Evolutionary conservation across 1,140 invertebrate species (phyloP).

Genomic region (Megalopta genalis): DNA sequence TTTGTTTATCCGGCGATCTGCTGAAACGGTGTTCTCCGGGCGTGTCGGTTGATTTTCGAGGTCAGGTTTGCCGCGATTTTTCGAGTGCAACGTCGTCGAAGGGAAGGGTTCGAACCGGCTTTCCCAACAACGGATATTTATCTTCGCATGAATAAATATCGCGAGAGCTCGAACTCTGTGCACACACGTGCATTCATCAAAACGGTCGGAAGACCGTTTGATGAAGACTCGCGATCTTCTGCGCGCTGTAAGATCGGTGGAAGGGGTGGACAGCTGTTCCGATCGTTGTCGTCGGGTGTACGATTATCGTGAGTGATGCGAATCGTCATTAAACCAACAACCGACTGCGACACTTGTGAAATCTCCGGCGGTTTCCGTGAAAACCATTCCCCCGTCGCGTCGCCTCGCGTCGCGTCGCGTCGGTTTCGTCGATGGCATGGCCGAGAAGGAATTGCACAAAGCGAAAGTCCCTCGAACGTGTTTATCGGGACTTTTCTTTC

Average conservation of each 20-base stretch:
- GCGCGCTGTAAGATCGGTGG: no score
- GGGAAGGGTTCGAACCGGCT: not conserved
- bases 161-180: no score
- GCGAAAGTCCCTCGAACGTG: conserved; percentile 4
- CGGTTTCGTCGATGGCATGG: not conserved
- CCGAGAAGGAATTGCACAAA: not conserved
- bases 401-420: not conserved
- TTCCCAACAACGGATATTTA: not conserved
- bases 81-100: not conserved
- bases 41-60: not conserved
- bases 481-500: not conserved
- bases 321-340: conserved; percentile 31
- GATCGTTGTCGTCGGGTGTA: not conserved
- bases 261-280: no score
- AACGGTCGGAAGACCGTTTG: no score
- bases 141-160: not conserved
- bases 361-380: not conserved
- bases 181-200: no score
- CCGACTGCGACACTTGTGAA: conserved; percentile 21
- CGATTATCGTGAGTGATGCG: conserved; percentile 12
- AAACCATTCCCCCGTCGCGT: not conserved
- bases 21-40: no score
- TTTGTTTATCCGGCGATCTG: no score
- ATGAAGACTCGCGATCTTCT: no score
- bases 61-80: no score